A percentile compares a stretch with the other conserved stretches of the same genome.
phyloP scores from a whole-genome alignment of 1,140 invertebrate species.

The Caerostris darwini region DNA sequence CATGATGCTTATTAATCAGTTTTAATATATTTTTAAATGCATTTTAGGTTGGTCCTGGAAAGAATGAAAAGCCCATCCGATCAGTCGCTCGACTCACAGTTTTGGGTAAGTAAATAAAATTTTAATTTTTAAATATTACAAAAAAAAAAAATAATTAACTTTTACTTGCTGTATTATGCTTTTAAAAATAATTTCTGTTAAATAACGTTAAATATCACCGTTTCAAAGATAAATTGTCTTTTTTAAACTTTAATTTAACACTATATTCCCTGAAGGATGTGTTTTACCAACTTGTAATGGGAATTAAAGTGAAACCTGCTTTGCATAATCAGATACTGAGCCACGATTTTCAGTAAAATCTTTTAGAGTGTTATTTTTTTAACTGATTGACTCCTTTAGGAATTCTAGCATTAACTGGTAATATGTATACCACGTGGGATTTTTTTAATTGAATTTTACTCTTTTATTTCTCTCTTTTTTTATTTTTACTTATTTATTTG shows the following conservation, averaged over 20 bases:
- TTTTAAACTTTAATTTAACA: neutral
- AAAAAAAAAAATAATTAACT: neutral
- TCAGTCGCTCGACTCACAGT: slow-evolving; percentile 92
- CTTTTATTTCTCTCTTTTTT: too few relatives aligned
- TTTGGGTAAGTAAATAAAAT: slow-evolving; percentile 88
- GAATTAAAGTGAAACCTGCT: neutral
- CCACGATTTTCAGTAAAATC: neutral
- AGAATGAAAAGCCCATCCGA: slow-evolving; percentile 89
- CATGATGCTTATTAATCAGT: too few relatives aligned
- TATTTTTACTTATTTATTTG: too few relatives aligned
- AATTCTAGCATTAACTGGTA: neutral
- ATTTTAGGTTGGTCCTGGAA: slow-evolving; percentile 85
- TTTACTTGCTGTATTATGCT: neutral
- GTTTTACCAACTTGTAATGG: neutral
- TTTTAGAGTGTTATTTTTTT: neutral
- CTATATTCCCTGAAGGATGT: neutral
- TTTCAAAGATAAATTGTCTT: neutral
- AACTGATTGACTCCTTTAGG: neutral
- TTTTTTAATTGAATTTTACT: too few relatives aligned
- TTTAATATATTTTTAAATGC: neutral
- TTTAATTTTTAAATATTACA: neutral
- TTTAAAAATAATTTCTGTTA: neutral
- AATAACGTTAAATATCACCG: neutral
- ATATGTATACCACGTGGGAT: neutral
- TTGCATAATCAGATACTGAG: slow-evolving; percentile 1